A percentile compares a stretch with the other conserved stretches of the same genome.
Conservation (phyloP, 2,113 vertebrate species). For the Pogonocichla stellata region DNA sequence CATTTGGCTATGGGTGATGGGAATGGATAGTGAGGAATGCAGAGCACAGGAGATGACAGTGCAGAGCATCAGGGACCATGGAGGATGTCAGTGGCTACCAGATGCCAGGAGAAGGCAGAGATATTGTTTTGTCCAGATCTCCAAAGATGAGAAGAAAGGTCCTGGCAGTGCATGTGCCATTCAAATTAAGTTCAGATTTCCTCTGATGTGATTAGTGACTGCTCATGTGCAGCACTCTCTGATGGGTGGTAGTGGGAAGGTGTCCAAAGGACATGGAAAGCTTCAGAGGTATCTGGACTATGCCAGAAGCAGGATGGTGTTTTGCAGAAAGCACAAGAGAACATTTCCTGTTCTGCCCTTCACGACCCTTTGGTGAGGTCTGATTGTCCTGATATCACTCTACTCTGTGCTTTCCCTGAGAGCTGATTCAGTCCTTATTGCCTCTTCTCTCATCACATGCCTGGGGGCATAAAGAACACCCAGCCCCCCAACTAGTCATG, state of each 20-base stretch:
- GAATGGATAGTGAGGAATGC: neutral
- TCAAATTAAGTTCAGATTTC: neutral
- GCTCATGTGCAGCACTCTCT: rapidly evolving
- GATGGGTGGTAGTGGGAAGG: neutral
- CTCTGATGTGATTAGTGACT: neutral
- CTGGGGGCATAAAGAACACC: neutral
- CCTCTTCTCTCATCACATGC: neutral
- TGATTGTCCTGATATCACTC: neutral
- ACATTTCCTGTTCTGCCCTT: neutral
- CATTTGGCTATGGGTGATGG: neutral
- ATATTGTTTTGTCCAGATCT: neutral
- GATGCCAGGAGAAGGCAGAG: neutral
- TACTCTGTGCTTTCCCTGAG: neutral
- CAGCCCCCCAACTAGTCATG: too few relatives aligned
- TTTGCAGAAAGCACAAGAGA: neutral
- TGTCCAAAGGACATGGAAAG: neutral
- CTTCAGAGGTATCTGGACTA: neutral
- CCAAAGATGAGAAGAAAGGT: neutral
- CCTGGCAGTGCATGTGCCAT: neutral
- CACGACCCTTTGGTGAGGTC: neutral
- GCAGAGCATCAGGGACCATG: neutral
- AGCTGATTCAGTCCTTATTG: neutral
- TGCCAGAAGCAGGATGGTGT: neutral
- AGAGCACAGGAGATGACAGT: neutral
- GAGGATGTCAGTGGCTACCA: neutral